Evolutionary conservation across 92 coral and sea anemone genomes (phyloP).

Genomic region (Parazoanthus darwini): DNA sequence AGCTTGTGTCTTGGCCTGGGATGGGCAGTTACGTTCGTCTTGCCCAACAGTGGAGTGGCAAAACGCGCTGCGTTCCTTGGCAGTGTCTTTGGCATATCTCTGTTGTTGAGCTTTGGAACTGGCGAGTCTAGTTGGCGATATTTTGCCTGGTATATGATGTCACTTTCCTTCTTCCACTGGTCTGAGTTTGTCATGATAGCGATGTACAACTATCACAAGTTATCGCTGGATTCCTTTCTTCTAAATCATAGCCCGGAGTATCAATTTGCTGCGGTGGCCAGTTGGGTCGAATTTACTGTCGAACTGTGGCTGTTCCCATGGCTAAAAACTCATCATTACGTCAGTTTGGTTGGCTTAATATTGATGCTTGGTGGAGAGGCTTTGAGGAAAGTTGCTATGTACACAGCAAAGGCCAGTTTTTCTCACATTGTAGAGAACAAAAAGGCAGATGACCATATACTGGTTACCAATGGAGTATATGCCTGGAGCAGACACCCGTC

Average conservation of each 20-base stretch:
- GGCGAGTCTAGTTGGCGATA: constrained; percentile 51
- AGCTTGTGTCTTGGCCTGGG: constrained; percentile 47
- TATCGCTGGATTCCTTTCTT: constrained; percentile 83
- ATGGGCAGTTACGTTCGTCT: constrained; percentile 51
- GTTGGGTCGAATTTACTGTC: constrained; percentile 85
- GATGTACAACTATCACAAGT: constrained; percentile 73
- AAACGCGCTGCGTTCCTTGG: constrained; percentile 83
- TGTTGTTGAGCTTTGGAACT: constrained; percentile 56
- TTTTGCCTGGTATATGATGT: constrained; percentile 90
- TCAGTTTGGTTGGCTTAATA: constrained; percentile 67
- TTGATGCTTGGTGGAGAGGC: constrained; percentile 81
- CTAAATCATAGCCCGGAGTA: constrained; percentile 92
- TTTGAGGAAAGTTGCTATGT: constrained; percentile 88
- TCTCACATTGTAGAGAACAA: constrained; percentile 80
- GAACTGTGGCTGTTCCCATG: constrained; percentile 83
- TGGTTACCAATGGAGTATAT: constrained; percentile 86
- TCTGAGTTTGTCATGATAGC: constrained; percentile 95
- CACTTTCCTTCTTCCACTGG: constrained; percentile 86
- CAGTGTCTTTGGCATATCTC: constrained; percentile 67
- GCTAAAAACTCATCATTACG: constrained; percentile 58
- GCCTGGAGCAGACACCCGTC: constrained; percentile 83
- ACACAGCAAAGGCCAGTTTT: constrained; percentile 92
- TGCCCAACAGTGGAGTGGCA: constrained; percentile 75
- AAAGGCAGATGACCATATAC: constrained; percentile 75
- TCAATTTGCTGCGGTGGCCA: constrained; percentile 86